Evolutionary conservation across 2,113 vertebrate genomes (phyloP), one percentile per base, ranked within the genome.

Genomic region (Tachuris rubrigastra): DNA sequence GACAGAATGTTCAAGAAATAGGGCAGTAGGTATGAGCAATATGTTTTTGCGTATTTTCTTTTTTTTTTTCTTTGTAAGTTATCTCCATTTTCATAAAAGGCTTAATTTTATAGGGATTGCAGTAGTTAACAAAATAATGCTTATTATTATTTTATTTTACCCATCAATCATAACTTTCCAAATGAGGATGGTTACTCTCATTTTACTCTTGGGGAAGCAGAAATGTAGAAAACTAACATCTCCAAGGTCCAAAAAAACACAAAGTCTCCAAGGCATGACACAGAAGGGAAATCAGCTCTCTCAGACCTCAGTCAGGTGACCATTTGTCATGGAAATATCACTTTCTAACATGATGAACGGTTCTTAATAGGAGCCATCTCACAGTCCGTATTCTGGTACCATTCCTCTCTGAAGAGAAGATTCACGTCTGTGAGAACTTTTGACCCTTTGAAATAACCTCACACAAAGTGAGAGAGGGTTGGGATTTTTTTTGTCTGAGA

Each of bases 401-500:
- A 33, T 35, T 77, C 42, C 39, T 10, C n/a, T 0, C 0, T 11
- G 22, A 63, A 44, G 41, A 77, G 41, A 78, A 62, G 62, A 53
- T 53, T 76, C 73, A 44, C 15, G 10, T 55, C 62, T 33, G 21
- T 68, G 75, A 78, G 72, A 83, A 88, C 19, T 56, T 76, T 21
- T 50, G 35, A 53, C 46, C 63, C 69, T 78, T 56, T 50, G 12
- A 79, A 83, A 77, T 21, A 67, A 71, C 56, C 25, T 62, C 37
- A 18, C 52, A 12, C 8, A n/a, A 85, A 58, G 33, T 16, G 50
- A 76, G 0, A 49, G 52, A 76, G 9, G 21, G 21, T 27, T 91
- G 33, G 33, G 80, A 89, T 66, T 93, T 89, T 85, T 56, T 21
- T 25, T 49, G 7, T 68, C 78, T 66, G 68, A 55, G 90, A 78